phyloP scores from a whole-genome alignment of 1,140 invertebrate genomes.

The Charaxes varanes region DNA sequence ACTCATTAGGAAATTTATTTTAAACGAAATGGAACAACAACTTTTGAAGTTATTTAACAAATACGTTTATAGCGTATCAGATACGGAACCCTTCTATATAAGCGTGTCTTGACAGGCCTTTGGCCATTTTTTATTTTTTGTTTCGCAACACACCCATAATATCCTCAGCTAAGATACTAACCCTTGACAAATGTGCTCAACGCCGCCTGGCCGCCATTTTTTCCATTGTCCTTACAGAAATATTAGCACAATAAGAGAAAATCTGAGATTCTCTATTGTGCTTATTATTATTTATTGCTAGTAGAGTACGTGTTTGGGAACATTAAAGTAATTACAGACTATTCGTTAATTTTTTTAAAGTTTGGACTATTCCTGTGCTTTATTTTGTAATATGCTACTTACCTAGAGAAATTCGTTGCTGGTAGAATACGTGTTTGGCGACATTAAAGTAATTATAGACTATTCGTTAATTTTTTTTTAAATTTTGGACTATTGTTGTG shows the following conservation, averaged over 20 bases:
- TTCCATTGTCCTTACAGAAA: constrained; percentile 7
- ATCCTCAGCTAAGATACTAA: background rate
- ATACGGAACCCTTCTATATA: no score
- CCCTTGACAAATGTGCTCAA: constrained; percentile 1
- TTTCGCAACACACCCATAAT: constrained; percentile 5
- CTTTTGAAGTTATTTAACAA: no score
- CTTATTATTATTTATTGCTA: constrained; percentile 6
- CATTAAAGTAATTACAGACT: background rate
- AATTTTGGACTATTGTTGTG: no score
- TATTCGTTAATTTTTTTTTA: no score
- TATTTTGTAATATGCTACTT: background rate
- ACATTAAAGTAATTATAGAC: background rate
- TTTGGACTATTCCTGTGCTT: no score
- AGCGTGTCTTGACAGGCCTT: no score
- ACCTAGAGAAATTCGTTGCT: constrained; percentile 4
- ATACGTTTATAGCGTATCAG: no score
- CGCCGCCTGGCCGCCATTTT: background rate
- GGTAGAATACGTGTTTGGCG: background rate
- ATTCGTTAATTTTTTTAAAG: no score
- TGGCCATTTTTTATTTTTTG: no score
- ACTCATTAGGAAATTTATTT: no score
- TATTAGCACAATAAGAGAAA: constrained; percentile 6
- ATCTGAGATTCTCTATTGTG: constrained; percentile 3
- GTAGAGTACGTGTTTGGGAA: background rate
- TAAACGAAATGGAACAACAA: no score